Evolutionary conservation across 92 coral and sea anemone species (phyloP).

Genomic region (Virgularia gustaviana): DNA sequence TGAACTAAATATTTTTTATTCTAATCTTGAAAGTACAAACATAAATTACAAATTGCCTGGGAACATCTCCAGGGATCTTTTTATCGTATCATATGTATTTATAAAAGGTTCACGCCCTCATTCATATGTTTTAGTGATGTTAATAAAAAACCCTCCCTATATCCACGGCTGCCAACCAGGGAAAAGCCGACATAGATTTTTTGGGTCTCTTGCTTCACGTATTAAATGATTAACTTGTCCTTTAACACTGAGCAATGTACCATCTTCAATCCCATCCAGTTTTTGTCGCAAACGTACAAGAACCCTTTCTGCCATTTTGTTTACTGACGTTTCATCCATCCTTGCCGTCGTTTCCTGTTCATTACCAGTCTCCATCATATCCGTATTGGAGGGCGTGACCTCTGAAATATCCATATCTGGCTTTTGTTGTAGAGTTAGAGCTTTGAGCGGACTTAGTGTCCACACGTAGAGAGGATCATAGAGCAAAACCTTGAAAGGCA

Average conservation of each 20-base stretch:
- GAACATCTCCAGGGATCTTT: too few relatives aligned
- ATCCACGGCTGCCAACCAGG: constrained; percentile 99
- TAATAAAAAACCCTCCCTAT: too few relatives aligned
- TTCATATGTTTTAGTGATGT: too few relatives aligned
- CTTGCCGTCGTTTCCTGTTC: constrained; percentile 40
- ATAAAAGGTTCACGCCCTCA: too few relatives aligned
- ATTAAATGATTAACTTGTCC: constrained; percentile 96
- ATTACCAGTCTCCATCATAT: constrained; percentile 59
- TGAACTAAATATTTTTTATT: too few relatives aligned
- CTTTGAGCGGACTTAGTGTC: constrained; percentile 86
- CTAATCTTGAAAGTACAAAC: too few relatives aligned
- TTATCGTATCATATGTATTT: too few relatives aligned
- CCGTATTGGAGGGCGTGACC: constrained; percentile 44
- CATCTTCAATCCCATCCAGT: constrained; percentile 90
- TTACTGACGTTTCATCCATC: constrained; percentile 57
- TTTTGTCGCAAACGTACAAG: constrained; percentile 79
- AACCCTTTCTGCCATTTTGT: constrained; percentile 96
- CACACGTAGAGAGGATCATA: constrained; percentile 95
- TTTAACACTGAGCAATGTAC: constrained; percentile 76
- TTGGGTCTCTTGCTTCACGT: constrained; percentile 85
- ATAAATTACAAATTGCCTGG: too few relatives aligned
- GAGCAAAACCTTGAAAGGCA: constrained; percentile 84
- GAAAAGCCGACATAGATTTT: constrained; percentile 77
- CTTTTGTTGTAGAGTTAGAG: constrained; percentile 78
- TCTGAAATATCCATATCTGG: constrained; percentile 66